Percentiles rank a stretch among this genome's conserved stretches.
These are phyloP conservation scores for Tetramorium simillimum DNA, from an alignment of 1,140 invertebrate species.

Conservation along the genomic window DNA sequence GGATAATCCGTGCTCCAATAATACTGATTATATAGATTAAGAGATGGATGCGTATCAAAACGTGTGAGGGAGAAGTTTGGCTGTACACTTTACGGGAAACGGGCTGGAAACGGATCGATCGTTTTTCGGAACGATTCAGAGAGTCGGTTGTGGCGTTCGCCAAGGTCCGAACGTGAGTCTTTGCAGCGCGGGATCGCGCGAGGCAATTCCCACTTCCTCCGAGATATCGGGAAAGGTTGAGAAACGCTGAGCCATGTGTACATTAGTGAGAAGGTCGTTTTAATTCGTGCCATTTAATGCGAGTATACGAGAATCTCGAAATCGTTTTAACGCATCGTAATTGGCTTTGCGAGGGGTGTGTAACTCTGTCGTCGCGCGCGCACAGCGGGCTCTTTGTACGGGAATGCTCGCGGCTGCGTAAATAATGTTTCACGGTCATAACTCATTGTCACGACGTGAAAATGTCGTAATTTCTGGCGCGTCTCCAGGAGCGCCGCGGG, in stretches of 20 bases:
- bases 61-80: neutral
- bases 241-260: neutral
- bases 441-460: conserved; percentile 68
- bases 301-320: conserved; percentile 39
- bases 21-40: conserved; percentile 6
- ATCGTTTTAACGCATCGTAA: conserved; percentile 34
- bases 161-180: neutral
- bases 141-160: neutral
- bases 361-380: neutral
- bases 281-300: conserved; percentile 36
- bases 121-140: no score
- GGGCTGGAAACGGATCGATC: neutral
- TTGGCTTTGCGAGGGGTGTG: neutral
- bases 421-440: conserved; percentile 65
- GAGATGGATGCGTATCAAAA: neutral
- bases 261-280: conserved; percentile 19
- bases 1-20: conserved; percentile 11
- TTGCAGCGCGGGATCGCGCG: no score
- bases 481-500: conserved; percentile 43
- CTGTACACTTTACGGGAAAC: neutral
- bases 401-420: conserved; percentile 55
- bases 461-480: conserved; percentile 64
- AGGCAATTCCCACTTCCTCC: neutral
- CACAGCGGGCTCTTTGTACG: neutral
- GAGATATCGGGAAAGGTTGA: conserved; percentile 4